Base-by-base conservation (phyloP, 1,140 invertebrate species). In the Choristoneura fumiferana region DNA sequence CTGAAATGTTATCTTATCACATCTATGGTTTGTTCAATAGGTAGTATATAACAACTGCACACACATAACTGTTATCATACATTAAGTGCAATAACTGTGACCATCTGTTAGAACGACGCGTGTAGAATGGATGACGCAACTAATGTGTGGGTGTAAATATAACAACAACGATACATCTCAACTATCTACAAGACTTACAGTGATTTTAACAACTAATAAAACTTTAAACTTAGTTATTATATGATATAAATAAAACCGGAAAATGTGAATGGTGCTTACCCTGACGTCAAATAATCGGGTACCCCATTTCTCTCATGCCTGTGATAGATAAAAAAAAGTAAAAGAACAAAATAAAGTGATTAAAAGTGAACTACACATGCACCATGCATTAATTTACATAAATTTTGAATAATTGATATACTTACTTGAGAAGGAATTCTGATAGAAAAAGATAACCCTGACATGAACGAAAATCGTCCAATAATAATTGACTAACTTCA, bases 361-460 rank as follows among this genome's bases (percentile, higher is more conserved):
- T 15, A 54, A 58, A 58, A n/a, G 66, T 61, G 70, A 69, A 78
- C 67, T 60, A 57, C 56, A 63, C 65, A 71, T 67, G 65, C 66
- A 55, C 2, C 65, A 69, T 76, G 74, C 68, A 53, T 52, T 62
- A 62, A 52, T 66, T 37, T 63, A 64, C 60, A 54, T 33, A 45
- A 37, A n/a, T 49, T 34, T 40, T 22, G 52, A 22, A 36, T 56
- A 53, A 35, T 40, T 12, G 10, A 18, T 58, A 6, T 18, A 89
- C 91, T 92, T 91, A 98, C 96, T 96, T 98, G 58, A 99, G 90
- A 62, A 99, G 91, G 90, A 99, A 98, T 80, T 99, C 97, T 22
- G 96, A 96, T 54, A 99, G 91, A 86, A 98, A 98, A 45, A 95
- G 91, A 90, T 99, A 99, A 65, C 98, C 98, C 81, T 99, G 96